phyloP scores from a whole-genome alignment of 1,140 invertebrate species.

The Monochamus saltuarius region DNA sequence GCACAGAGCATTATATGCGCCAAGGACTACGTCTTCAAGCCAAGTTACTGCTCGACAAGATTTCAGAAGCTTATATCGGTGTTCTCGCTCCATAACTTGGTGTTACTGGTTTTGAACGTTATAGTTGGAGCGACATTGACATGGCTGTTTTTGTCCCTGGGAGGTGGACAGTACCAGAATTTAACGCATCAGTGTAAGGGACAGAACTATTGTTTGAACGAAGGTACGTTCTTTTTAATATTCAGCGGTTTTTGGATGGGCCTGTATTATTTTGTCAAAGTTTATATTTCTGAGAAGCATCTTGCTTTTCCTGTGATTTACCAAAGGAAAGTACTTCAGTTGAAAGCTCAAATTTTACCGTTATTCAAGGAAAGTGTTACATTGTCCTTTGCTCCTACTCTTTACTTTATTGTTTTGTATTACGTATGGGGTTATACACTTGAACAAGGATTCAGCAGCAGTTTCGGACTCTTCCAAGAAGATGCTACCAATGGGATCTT shows the following conservation, averaged over 20 bases:
- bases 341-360: conserved; percentile 59
- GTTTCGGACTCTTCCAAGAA: conserved; percentile 57
- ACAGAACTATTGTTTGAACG: conserved; percentile 52
- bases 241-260: conserved; percentile 69
- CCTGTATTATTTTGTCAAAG: conserved; percentile 64
- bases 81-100: conserved; percentile 61
- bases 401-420: conserved; percentile 63
- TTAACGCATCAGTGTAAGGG: conserved; percentile 48
- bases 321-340: conserved; percentile 63
- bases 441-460: conserved; percentile 50
- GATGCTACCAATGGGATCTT: conserved; percentile 56
- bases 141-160: conserved; percentile 63
- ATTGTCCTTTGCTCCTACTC: conserved; percentile 60
- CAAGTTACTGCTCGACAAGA: conserved; percentile 59
- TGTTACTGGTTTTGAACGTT: conserved; percentile 59
- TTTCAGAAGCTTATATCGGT: conserved; percentile 62
- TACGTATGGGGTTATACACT: conserved; percentile 57
- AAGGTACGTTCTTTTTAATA: conserved; percentile 62
- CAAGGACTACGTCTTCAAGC: conserved; percentile 59
- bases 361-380: conserved; percentile 60
- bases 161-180: conserved; percentile 55
- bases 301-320: conserved; percentile 68
- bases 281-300: conserved; percentile 57
- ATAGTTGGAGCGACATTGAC: conserved; percentile 60
- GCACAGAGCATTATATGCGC: conserved; percentile 61